Evolutionary conservation across 2,888 invertebrate species (phyloP), one percentile per base, ranked within the genome.

Genomic region (Labia minor): DNA sequence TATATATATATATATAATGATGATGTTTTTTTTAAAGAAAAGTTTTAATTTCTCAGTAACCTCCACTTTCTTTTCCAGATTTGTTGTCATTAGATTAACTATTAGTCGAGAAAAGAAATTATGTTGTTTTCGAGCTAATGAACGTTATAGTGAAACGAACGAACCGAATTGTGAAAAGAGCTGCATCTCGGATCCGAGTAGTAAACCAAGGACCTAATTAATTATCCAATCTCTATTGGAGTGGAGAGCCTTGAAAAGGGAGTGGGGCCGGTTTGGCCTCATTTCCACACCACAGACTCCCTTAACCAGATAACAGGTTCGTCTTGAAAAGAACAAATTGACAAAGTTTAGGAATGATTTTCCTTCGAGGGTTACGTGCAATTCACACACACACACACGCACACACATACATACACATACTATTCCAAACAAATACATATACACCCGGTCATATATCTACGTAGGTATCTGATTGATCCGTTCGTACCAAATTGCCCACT

Each of bases 181-280:
- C 49, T 49, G 49, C 4, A 49, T 14, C 49, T 49, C 49, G 49
- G 14, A 49, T 49, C 49, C 49, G 16, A 49, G 49, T 49, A 49
- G 49, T 49, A 49, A 49, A 49, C 49, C 49, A 49, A 49, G 49
- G 16, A 14, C n/a, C 49, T 49, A 49, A 49, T 49, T 49, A 49
- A 49, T 49, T 49, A 49, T 49, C 49, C 49, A 49, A 49, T 49
- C 49, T 49, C 49, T 49, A 49, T 49, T 49, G 49, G 49, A 49
- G n/a, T 49, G n/a, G 49, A 16, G 16, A 49, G 14, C 49, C 49
- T 49, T 14, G 2, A 49, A 49, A 16, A 16, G 49, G 49, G n/a
- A n/a, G 49, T 49, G 49, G 16, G 49, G 26, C 26, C 49, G 49
- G 16, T 3, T 33, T 49, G n/a, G 16, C 49, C 49, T 16, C 49